phyloP scores from a whole-genome alignment of 2,797 vertebrate species.

The Acanthiza pusilla region DNA sequence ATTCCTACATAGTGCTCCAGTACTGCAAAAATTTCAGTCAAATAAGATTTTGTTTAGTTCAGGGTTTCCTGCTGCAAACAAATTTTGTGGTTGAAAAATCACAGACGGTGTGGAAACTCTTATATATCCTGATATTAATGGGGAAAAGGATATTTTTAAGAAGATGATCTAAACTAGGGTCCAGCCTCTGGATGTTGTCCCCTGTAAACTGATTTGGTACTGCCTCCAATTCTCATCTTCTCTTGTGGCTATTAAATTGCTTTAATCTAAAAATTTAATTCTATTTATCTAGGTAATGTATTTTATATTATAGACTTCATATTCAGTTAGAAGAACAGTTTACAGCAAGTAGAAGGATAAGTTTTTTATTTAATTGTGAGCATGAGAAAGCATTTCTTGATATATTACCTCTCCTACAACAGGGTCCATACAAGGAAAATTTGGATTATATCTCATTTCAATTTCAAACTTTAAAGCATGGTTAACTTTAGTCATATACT shows the following conservation, averaged over 20 bases:
- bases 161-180: not conserved
- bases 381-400: not conserved
- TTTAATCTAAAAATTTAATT: not conserved
- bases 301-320: not conserved
- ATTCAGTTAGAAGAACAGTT: not conserved
- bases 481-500: not conserved
- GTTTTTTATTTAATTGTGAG: not conserved
- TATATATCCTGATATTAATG: not conserved
- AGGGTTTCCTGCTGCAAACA: not conserved
- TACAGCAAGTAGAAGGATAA: not conserved
- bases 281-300: not conserved
- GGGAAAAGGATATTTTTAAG: not conserved
- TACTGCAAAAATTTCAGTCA: not conserved
- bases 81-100: not conserved
- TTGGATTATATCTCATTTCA: not conserved
- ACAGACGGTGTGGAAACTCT: not conserved
- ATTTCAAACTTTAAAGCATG: not conserved
- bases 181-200: not conserved
- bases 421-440: not conserved
- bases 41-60: not conserved
- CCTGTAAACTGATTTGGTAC: not conserved
- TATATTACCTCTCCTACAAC: not conserved
- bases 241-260: not conserved
- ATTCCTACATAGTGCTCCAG: not conserved
- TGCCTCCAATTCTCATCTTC: not conserved